Evolutionary conservation across 1,140 invertebrate species (phyloP).

Genomic region (Diorhabda carinulata): DNA sequence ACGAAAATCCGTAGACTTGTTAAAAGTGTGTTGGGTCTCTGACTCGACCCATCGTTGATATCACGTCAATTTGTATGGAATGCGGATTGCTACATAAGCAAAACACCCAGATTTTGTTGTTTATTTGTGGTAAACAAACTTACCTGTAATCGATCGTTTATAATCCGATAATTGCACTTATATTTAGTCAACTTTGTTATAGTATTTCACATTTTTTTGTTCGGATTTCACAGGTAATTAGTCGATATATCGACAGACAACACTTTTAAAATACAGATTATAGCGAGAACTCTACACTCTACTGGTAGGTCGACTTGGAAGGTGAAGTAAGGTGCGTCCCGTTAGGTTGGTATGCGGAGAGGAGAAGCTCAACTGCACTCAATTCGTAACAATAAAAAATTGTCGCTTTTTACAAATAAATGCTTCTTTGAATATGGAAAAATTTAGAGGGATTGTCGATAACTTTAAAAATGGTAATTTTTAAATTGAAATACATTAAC

Average conservation of each 20-base stretch:
- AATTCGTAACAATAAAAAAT: background rate
- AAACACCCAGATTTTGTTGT: constrained; percentile 16
- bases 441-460: too few relatives aligned
- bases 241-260: background rate
- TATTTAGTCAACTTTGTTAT: constrained; percentile 16
- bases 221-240: background rate
- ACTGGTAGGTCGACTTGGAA: constrained; percentile 31
- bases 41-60: constrained; percentile 24
- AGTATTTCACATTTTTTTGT: constrained; percentile 17
- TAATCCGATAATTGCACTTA: constrained; percentile 9
- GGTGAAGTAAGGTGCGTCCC: constrained; percentile 42
- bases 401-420: too few relatives aligned
- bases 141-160: background rate
- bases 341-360: constrained; percentile 35
- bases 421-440: too few relatives aligned
- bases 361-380: constrained; percentile 5
- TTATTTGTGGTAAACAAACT: background rate
- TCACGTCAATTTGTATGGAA: constrained; percentile 20
- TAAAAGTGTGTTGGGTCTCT: constrained; percentile 15
- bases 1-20: constrained; percentile 1
- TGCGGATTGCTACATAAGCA: constrained; percentile 6
- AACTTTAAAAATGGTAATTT: too few relatives aligned
- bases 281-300: constrained; percentile 23
- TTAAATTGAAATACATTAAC: too few relatives aligned
- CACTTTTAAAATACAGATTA: constrained; percentile 20